These are phyloP conservation scores for Calyptommatus sinebrachiatus DNA, from an alignment of 2,113 vertebrate species.

Conservation along the genomic window DNA sequence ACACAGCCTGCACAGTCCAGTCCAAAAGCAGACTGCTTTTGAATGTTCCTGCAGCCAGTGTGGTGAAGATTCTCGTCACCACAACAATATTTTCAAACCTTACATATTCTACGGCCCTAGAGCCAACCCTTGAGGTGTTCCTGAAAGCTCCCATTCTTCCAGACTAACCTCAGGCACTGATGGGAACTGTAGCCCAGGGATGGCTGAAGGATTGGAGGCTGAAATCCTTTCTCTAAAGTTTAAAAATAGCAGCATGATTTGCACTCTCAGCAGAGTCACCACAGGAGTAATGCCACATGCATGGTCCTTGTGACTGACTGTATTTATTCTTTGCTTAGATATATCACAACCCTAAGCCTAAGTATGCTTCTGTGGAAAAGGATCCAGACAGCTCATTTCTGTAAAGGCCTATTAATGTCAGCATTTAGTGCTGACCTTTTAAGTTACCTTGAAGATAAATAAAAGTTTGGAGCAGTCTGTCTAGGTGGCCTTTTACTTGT, in stretches of 20 bases:
- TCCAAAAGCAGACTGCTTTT: neutral
- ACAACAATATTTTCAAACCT: no score
- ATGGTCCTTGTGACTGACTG: neutral
- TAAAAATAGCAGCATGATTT: no score
- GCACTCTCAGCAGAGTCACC: neutral
- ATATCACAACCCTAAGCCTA: conserved; percentile 21
- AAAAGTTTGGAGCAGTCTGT: conserved; percentile 49
- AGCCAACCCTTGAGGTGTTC: no score
- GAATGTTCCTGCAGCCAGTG: no score
- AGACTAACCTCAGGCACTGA: no score
- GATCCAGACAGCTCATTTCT: conserved; percentile 33
- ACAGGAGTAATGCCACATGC: neutral
- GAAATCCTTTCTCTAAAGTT: no score
- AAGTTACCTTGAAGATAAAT: conserved; percentile 53
- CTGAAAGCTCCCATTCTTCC: no score
- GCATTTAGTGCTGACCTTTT: conserved; percentile 44
- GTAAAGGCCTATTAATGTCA: conserved; percentile 47
- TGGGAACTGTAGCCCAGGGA: no score
- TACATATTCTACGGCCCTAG: no score
- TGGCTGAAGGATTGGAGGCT: no score
- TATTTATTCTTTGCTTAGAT: neutral
- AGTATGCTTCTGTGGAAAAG: conserved; percentile 27
- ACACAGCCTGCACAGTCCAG: neutral
- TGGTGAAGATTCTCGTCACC: no score
- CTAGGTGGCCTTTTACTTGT: conserved; percentile 34